phyloP scores from a whole-genome alignment of 2,797 vertebrate species.

The Picus viridis region DNA sequence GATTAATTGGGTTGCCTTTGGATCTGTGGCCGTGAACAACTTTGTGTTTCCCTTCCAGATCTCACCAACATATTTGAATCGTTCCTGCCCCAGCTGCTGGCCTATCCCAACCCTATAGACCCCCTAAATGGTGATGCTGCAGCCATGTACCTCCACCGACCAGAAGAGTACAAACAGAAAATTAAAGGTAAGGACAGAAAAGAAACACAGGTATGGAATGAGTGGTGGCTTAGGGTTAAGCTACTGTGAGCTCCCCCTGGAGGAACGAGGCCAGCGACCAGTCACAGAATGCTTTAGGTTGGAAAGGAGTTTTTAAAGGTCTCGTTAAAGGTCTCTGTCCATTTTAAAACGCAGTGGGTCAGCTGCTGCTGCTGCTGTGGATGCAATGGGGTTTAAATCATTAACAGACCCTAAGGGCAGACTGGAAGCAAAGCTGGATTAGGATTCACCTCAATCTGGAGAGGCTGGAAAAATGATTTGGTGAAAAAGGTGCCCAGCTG shows the following conservation, averaged over 20 bases:
- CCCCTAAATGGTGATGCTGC: conserved; percentile 95
- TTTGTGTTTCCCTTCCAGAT: conserved; percentile 76
- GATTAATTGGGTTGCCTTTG: neutral
- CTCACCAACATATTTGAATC: conserved; percentile 99
- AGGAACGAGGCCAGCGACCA: fast-evolving
- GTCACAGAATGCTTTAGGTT: too few species aligned
- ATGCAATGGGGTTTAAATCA: too few species aligned
- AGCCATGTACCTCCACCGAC: conserved; percentile 97
- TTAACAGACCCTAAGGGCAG: neutral
- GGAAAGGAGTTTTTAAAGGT: neutral
- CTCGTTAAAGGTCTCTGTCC: neutral
- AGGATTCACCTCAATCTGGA: fast-evolving
- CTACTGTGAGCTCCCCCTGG: neutral
- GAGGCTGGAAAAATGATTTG: fast-evolving
- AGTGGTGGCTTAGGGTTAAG: too few species aligned
- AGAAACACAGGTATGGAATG: neutral
- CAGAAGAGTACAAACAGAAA: conserved; percentile 99
- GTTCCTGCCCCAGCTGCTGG: conserved; percentile 97
- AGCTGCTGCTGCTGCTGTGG: neutral
- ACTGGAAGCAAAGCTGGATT: neutral
- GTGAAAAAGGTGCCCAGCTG: neutral
- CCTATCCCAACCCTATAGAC: conserved; percentile 97
- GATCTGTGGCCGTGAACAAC: fast-evolving
- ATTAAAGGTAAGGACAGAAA: conserved; percentile 88
- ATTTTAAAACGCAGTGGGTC: neutral